Conservation (phyloP, 2,113 vertebrate genomes). For the Lethenteron camtschaticum region DNA sequence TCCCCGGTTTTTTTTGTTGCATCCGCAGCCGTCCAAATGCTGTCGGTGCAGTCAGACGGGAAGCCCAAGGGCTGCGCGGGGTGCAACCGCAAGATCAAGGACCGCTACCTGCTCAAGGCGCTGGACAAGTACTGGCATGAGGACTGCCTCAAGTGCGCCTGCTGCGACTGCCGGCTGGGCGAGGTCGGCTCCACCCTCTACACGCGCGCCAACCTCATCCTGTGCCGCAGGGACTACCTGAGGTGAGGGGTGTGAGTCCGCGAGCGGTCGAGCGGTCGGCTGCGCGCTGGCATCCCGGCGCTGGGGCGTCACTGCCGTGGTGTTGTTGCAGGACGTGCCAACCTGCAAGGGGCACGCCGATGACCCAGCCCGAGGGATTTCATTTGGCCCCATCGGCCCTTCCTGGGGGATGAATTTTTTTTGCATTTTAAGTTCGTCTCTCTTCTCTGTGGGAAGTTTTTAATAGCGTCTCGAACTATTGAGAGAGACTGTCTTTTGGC, state of each 20-base stretch:
- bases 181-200: constrained; percentile 99
- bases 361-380: too few species aligned
- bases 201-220: constrained; percentile 98
- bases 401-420: too few species aligned
- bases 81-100: constrained; percentile 99
- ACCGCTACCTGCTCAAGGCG: constrained; percentile 98
- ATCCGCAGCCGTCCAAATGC: constrained; percentile 74
- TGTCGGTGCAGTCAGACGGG: constrained; percentile 95
- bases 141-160: constrained; percentile 97
- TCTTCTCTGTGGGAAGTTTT: too few species aligned
- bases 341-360: too few species aligned
- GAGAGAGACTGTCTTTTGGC: too few species aligned
- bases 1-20: constrained; percentile 11
- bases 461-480: too few species aligned
- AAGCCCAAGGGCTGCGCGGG: constrained; percentile 98
- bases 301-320: too few species aligned
- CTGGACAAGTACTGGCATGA: constrained; percentile 99
- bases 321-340: too few species aligned
- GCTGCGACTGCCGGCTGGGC: constrained; percentile 94
- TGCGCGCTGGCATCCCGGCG: too few species aligned
- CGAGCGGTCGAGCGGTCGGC: too few species aligned
- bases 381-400: too few species aligned
- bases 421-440: too few species aligned
- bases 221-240: constrained; percentile 95
- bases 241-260: constrained; percentile 28